Base-by-base conservation (phyloP, 2,113 vertebrate species). In the Tragelaphus scriptus region DNA sequence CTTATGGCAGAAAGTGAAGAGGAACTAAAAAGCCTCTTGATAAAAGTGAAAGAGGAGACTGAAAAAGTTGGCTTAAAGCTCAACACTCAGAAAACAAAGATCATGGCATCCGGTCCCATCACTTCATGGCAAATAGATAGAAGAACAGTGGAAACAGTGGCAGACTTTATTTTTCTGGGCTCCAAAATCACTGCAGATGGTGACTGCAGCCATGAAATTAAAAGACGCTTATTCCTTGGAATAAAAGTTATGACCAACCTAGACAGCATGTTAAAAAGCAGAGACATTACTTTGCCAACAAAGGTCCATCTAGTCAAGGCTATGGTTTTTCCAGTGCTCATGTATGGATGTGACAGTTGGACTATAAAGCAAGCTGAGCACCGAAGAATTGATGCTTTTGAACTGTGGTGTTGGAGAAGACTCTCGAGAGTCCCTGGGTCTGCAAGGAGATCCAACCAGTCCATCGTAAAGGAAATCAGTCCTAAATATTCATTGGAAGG, bases 311-410 rank as follows among this genome's bases (percentile, higher is more conserved):
- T 68, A n/a, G 63, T n/a, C 32, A 65, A n/a, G 16, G 63, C 63
- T 68, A 68, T 19, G 32, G 63, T 68, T 68, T 65, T 68, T n/a
- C 8, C 32, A 19, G 63, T 68, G 9, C 15, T 68, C 63, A n/a
- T 68, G 63, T 68, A 68, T 68, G 15, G 32, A 19, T n/a, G 63
- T 68, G 32, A 68, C 16, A 68, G 7, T 68, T n/a, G 63, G 63
- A n/a, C 63, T n/a, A 4, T 9, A 2, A 9, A 68, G 32, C n/a
- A n/a, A n/a, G 16, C 32, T 68, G 63, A 68, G 32, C 0, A 0
- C 63, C 0, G 1, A 68, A 68, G 32, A 68, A 68, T 68, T 68
- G 16, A 68, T 68, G 63, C 63, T 68, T 68, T 68, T n/a, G 65
- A n/a, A n/a, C 16, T 10, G 8, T 68, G 16, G 32, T 68, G 16